Percentiles rank a stretch among this genome's conserved stretches.
phyloP scores from a whole-genome alignment of 2,797 vertebrate species.

The Rhinogobio ventralis region DNA sequence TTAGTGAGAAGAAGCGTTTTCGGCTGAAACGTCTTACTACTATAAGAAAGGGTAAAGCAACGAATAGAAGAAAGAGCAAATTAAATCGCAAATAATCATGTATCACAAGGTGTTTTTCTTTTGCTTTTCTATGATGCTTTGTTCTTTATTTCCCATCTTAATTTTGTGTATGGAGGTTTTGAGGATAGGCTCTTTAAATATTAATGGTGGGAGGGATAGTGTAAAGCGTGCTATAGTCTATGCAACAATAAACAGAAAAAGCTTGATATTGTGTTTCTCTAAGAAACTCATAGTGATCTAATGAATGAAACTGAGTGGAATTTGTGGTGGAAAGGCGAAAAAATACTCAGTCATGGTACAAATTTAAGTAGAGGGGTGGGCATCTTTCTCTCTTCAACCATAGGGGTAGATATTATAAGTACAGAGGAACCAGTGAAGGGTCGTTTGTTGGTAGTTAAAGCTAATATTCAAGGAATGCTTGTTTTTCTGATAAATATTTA shows the following conservation, averaged over 20 bases:
- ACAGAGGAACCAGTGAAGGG: neutral
- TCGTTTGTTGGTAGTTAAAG: neutral
- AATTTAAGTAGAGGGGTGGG: neutral
- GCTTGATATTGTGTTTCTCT: neutral
- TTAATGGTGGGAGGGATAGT: neutral
- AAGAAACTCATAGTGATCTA: neutral
- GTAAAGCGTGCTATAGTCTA: neutral
- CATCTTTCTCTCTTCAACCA: neutral
- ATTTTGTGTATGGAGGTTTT: neutral
- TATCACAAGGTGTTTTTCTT: neutral
- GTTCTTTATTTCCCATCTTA: neutral
- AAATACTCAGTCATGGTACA: neutral
- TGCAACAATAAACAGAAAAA: neutral
- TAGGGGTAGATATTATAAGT: neutral
- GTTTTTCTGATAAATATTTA: neutral
- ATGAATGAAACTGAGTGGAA: neutral
- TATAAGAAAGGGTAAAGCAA: neutral
- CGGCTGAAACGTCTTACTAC: neutral
- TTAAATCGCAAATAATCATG: neutral
- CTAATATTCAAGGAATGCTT: neutral
- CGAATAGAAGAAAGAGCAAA: neutral
- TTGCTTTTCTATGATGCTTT: neutral
- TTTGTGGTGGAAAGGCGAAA: neutral
- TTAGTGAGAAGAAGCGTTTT: neutral
- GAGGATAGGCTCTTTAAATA: neutral